Evolutionary conservation across 1,140 invertebrate species (phyloP), one percentile per base, ranked within the genome.

Genomic region (Cotesia chilonis): DNA sequence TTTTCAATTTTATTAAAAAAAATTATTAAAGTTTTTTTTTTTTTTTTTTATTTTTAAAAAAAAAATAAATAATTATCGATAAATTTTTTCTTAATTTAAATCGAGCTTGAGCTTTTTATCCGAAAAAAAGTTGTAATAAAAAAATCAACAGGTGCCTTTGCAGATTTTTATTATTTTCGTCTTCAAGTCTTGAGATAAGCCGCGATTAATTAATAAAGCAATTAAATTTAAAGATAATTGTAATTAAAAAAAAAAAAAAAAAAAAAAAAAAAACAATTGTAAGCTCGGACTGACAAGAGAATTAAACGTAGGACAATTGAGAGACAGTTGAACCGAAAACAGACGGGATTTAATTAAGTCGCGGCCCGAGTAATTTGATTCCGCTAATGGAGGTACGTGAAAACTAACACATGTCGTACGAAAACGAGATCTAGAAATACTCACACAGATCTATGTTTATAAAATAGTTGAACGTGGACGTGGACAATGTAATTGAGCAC

Each of bases 401-500:
- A 47, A 47, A 47, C 41, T 47, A 47, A 47, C 10, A 6, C 10
- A 47, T 47, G n/a, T 55, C n/a, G 12, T 5, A 55, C 9, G 12
- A n/a, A 55, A n/a, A n/a, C 4, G 10, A 17, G 12, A 47, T 47
- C 41, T 47, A 47, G 41, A 47, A 47, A 10, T 7, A 47, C 38
- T 41, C 5, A 41, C 38, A 12, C 12, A 17, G 4, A n/a, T 55
- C 7, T n/a, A 17, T 55, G 12, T 55, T 12, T 55, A 17, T 55
- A 55, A 55, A 55, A 55, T 55, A 55, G n/a, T 55, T n/a, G n/a
- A 3, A 17, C 17, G 12, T 7, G 1, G 7, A n/a, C 12, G n/a
- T 17, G 54, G n/a, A 55, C 54, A 55, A 55, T 55, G 17, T 55
- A 55, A 55, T 55, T 55, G 54, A 55, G 54, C 54, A 55, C 54